Conservation (phyloP, 2,797 vertebrate species). For the Phrynocephalus forsythii region DNA sequence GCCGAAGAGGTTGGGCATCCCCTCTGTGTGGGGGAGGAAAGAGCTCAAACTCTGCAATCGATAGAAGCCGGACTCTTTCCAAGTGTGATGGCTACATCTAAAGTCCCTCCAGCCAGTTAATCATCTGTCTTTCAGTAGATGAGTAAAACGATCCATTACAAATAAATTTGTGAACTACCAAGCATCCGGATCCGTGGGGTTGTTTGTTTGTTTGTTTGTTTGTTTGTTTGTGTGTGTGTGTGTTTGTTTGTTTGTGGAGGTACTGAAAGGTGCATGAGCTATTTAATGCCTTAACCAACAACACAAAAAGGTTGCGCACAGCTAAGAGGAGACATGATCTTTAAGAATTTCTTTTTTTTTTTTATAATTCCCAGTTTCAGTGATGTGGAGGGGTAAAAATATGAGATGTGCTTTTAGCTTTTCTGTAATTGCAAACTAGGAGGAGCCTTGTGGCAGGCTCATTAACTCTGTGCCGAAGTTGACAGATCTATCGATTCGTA, state of each 20-base stretch:
- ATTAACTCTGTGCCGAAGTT: neutral
- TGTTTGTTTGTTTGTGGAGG: neutral
- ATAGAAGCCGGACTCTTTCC: neutral
- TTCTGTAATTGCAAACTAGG: neutral
- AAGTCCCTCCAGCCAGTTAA: neutral
- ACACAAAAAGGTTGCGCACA: neutral
- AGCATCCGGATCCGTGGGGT: neutral
- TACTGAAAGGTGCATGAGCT: neutral
- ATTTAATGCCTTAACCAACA: neutral
- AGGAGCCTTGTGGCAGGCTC: neutral
- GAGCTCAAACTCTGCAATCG: neutral
- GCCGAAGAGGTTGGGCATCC: neutral
- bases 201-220: neutral
- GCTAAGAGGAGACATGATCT: neutral
- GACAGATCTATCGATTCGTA: neutral
- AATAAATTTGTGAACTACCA: neutral
- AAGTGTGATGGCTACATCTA: neutral
- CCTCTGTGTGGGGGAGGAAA: neutral
- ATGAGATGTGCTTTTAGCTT: neutral
- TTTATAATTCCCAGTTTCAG: neutral
- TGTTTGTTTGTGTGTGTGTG: neutral
- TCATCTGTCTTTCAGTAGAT: neutral
- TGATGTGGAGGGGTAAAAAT: neutral
- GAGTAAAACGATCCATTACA: neutral
- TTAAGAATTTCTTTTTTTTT: neutral